These are phyloP conservation scores for Aulostomus chinensis DNA, from an alignment of 2,797 vertebrate genomes.

Conservation along the genomic window DNA sequence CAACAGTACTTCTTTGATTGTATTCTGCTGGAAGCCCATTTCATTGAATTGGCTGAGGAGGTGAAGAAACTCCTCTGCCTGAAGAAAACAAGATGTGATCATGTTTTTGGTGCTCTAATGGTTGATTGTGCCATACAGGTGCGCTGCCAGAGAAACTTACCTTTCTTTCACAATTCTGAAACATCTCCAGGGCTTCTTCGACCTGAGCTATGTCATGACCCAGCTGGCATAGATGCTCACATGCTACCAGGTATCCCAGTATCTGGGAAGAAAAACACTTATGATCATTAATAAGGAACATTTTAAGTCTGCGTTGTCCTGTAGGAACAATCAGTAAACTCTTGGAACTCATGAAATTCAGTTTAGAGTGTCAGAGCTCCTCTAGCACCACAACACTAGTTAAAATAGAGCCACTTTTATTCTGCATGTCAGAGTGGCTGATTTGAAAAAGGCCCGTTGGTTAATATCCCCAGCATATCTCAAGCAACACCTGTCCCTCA, in stretches of 20 bases:
- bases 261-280: conserved; percentile 80
- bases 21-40: conserved; percentile 95
- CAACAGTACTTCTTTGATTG: conserved; percentile 95
- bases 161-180: conserved; percentile 95
- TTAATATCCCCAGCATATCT: too few relatives aligned
- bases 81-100: conserved; percentile 26
- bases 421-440: too few relatives aligned
- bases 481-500: too few relatives aligned
- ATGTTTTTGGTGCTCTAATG: conserved; percentile 33
- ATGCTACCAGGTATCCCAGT: conserved; percentile 86
- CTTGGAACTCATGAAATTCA: too few relatives aligned
- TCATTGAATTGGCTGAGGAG: conserved; percentile 92
- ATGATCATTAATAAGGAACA: too few relatives aligned
- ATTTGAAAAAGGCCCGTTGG: too few relatives aligned
- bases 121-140: not conserved
- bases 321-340: too few relatives aligned
- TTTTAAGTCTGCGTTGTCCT: too few relatives aligned
- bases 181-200: conserved; percentile 97
- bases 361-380: too few relatives aligned
- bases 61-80: conserved; percentile 92
- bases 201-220: conserved; percentile 91
- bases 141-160: conserved; percentile 64
- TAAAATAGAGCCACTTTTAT: too few relatives aligned
- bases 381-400: too few relatives aligned
- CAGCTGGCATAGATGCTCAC: conserved; percentile 85